Evolutionary conservation across 2,797 vertebrate species (phyloP).

Genomic region (Hypotaenidia okinawae): DNA sequence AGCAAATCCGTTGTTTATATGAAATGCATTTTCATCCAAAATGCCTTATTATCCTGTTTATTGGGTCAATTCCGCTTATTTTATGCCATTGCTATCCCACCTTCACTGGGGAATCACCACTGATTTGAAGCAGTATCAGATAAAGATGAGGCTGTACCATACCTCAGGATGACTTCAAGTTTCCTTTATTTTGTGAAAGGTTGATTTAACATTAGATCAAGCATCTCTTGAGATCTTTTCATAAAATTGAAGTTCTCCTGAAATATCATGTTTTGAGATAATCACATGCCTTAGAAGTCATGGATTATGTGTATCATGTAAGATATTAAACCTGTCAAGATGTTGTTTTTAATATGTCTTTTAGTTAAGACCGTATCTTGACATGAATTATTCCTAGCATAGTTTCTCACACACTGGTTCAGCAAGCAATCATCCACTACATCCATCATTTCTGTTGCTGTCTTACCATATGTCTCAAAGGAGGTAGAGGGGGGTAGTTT

Average conservation of each 20-base stretch:
- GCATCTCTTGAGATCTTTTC: constrained; percentile 24
- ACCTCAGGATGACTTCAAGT: not conserved
- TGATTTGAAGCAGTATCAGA: constrained; percentile 4
- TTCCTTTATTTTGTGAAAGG: constrained; percentile 38
- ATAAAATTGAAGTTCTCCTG: constrained; percentile 31
- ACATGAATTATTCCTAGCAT: constrained; percentile 56
- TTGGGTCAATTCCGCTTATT: not conserved
- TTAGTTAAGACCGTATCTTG: constrained; percentile 49
- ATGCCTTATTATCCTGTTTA: constrained; percentile 9
- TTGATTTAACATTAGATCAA: constrained; percentile 49
- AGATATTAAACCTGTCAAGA: constrained; percentile 54
- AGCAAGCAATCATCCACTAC: constrained; percentile 48
- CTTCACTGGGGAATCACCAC: not conserved
- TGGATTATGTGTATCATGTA: constrained; percentile 35
- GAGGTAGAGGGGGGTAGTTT: not conserved
- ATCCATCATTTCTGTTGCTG: constrained; percentile 59
- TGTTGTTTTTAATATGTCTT: constrained; percentile 52
- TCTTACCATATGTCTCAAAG: constrained; percentile 47
- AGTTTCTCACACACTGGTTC: constrained; percentile 47
- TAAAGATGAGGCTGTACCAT: not conserved
- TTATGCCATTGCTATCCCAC: not conserved
- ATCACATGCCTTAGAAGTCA: constrained; percentile 35
- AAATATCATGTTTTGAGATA: constrained; percentile 54
- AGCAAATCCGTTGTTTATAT: not conserved
- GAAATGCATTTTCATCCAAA: constrained; percentile 7